Evolutionary conservation across 1,140 invertebrate genomes (phyloP), one percentile per base, ranked within the genome.

Genomic region (Holcopasites calliopsidis): DNA sequence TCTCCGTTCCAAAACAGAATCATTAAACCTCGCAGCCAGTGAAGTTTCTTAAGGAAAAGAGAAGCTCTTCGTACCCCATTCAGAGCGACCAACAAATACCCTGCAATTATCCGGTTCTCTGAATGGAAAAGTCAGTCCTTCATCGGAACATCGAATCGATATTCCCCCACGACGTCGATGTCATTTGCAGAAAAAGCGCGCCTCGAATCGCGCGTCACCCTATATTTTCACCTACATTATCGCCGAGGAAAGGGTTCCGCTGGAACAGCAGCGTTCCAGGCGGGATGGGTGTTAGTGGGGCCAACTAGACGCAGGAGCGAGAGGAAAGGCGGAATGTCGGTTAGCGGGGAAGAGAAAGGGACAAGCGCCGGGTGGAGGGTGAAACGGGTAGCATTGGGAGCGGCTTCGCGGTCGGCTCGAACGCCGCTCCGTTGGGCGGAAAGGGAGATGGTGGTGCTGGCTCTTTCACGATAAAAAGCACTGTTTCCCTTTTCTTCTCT

Each of bases 141-240:
- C 35, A 28, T 62, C 26, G 16, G 11, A 26, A n/a, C 31, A 13
- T n/a, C 26, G 16, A n/a, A 47, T 42, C 26, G 55, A 70, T 60
- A 13, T 40, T 16, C 8, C 28, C 11, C 35, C 23, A 38, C 21
- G 18, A 7, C 13, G 44, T 47, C 4, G 64, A 26, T 16, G 10
- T 26, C 18, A 44, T 38, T 40, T 28, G 42, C 5, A 31, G 33
- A 49, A 66, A 68, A 58, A 69, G 3, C 18, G 26, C 13, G 26
- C 4, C 38, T n/a, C 49, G 55, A 26, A 35, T 71, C 21, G 28
- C 70, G 61, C 74, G 42, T 72, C 75, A 72, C 69, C 75, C 69
- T 77, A 57, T 77, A 77, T 77, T 77, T 77, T 77, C 75, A 77
- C 75, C 75, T 77, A 77, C 57, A 77, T 77, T 77, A 77, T 62